Conservation (phyloP, 1,140 invertebrate species). For the Araneus ventricosus region DNA sequence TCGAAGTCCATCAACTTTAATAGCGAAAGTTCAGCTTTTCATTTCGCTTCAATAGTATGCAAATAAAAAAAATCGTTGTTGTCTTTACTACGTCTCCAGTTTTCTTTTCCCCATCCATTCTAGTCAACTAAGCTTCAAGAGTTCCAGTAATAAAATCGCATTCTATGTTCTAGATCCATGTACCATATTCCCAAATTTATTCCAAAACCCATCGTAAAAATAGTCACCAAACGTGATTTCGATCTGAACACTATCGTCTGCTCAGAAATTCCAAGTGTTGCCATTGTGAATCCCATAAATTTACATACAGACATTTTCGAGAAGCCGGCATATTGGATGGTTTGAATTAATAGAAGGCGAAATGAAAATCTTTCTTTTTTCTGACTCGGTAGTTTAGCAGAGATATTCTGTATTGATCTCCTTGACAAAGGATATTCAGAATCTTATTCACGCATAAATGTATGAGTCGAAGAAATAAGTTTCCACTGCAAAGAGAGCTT, state of each 20-base stretch:
- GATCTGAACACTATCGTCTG: not conserved
- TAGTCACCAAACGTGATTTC: slow-evolving; percentile 24
- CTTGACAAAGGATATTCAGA: not conserved
- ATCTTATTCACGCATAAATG: slow-evolving; percentile 26
- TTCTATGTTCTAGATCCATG: not conserved
- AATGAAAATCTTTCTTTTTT: slow-evolving; percentile 1
- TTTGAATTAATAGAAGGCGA: slow-evolving; percentile 3
- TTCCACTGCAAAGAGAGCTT: not conserved
- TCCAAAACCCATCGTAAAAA: slow-evolving; percentile 23
- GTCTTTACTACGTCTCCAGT: not conserved
- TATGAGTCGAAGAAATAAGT: not conserved
- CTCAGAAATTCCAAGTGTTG: not conserved
- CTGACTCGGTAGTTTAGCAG: not conserved
- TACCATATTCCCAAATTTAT: slow-evolving; percentile 20
- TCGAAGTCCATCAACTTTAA: slow-evolving; percentile 29
- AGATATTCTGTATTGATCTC: not conserved
- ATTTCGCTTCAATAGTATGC: not conserved
- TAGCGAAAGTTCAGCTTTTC: not conserved
- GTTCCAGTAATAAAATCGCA: not conserved
- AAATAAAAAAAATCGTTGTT: not conserved
- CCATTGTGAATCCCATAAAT: not conserved
- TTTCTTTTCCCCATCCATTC: not conserved
- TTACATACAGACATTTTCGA: slow-evolving; percentile 8
- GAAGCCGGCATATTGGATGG: not conserved
- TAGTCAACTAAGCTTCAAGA: not conserved